Evolutionary conservation across 2,113 vertebrate species (phyloP).

Genomic region (Cyanoderma ruficeps): DNA sequence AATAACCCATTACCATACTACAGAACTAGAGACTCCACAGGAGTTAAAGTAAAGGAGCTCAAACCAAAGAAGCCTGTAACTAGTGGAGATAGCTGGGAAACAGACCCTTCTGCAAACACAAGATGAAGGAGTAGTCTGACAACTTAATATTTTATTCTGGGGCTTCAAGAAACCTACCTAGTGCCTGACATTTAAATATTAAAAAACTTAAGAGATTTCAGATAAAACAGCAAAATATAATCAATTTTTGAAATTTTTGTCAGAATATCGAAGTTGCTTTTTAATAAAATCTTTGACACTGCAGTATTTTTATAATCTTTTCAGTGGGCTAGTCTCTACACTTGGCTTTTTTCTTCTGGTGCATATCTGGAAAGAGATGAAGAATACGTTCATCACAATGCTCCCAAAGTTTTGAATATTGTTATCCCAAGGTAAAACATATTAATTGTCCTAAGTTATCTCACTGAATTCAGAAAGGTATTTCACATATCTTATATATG

Average conservation of each 20-base stretch:
- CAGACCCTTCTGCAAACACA: background rate
- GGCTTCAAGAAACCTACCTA: background rate
- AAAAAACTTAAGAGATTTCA: background rate
- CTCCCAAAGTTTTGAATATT: background rate
- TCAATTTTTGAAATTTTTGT: background rate
- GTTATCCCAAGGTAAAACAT: background rate
- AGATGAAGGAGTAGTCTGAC: background rate
- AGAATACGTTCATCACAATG: background rate
- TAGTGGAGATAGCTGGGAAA: background rate
- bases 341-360: background rate
- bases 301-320: background rate
- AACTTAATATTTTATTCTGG: constrained; percentile 7
- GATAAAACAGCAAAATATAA: background rate
- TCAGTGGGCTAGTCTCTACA: background rate
- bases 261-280: constrained; percentile 30
- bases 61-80: background rate
- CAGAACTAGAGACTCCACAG: background rate
- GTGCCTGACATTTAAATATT: background rate
- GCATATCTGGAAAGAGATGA: background rate
- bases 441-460: background rate
- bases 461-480: background rate
- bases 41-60: background rate
- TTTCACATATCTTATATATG: background rate
- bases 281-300: background rate
- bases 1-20: background rate